Evolutionary conservation across 2,797 vertebrate species (phyloP), one percentile per base, ranked within the genome.

Genomic region (Tympanoctomys barrerae): DNA sequence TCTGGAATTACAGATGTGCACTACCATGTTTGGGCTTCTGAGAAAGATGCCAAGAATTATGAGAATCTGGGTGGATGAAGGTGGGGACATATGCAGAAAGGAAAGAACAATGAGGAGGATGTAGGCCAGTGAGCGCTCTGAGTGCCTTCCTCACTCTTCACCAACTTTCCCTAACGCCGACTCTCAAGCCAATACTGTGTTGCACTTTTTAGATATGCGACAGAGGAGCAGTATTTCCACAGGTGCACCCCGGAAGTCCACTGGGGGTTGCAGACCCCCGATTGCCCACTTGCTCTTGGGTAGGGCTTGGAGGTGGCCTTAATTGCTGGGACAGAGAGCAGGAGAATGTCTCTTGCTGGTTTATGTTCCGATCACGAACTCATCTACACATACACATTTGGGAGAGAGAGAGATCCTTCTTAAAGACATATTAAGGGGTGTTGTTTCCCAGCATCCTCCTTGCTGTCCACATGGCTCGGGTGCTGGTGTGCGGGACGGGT

Each of bases 391-490:
- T 21, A 2, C 54, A 70, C 16, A 4, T 4, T 10, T 9, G 19
- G 68, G 42, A 28, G 28, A 59, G 19, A 42, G 42, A 49, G 24
- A 1, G 64, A 57, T 78, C 81, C 71, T 81, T 87, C 68, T 36
- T 21, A 73, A 80, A 81, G 0, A n/a, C 70, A 7, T n/a, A 28
- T 33, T 18, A 75, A 33, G 80, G 83, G 28, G 46, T 2, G n/a
- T 39, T 22, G 22, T 24, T 36, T n/a, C 52, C 2, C 16, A 7
- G 68, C 31, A 18, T 33, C 11, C 66, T 90, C 66, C 52, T 31
- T 12, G 4, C 57, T 16, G 18, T 49, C 13, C 0, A 3, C 0
- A 0, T 14, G 52, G 22, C 61, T 49, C 16, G 39, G 36, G 5
- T 5, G 12, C 61, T 4, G 59, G 16, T 0, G 0, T 77, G 31